These are phyloP conservation scores for Girardinus metallicus DNA, from an alignment of 2,797 vertebrate genomes.

Conservation along the genomic window DNA sequence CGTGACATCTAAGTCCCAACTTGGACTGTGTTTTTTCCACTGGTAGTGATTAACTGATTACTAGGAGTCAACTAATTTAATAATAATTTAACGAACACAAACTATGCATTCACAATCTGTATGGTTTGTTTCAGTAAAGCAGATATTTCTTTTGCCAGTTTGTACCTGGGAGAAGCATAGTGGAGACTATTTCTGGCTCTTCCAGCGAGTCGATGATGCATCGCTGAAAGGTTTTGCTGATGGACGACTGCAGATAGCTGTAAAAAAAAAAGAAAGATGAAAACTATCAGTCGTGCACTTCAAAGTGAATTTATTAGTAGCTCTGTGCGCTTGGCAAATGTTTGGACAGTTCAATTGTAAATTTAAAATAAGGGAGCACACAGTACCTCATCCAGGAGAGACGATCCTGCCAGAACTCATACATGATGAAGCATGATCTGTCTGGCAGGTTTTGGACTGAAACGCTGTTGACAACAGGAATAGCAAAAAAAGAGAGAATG, in stretches of 20 bases:
- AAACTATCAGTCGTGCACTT: constrained; percentile 25
- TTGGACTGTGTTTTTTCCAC: background rate
- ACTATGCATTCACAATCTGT: background rate
- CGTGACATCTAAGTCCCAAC: background rate
- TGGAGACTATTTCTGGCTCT: constrained; percentile 89
- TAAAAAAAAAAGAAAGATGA: constrained; percentile 14
- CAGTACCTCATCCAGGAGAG: constrained; percentile 82
- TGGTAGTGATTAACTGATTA: too few species aligned
- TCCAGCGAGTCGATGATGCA: constrained; percentile 87
- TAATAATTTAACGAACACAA: background rate
- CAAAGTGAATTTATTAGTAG: constrained; percentile 23
- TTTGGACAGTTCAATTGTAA: background rate
- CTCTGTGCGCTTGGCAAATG: constrained; percentile 6
- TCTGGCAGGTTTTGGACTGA: constrained; percentile 87
- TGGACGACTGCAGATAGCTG: constrained; percentile 89
- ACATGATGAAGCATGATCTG: constrained; percentile 84
- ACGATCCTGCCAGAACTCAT: constrained; percentile 83
- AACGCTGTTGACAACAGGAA: constrained; percentile 73
- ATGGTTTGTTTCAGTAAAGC: background rate
- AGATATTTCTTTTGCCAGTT: background rate
- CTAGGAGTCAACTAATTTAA: background rate
- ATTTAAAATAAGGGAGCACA: constrained; percentile 22
- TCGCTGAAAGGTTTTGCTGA: constrained; percentile 90
- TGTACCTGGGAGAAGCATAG: constrained; percentile 93
- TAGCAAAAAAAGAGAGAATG: background rate